Percentiles rank a stretch among this genome's conserved stretches.
phyloP scores from a whole-genome alignment of 2,113 vertebrate species.

The Carassius carassius region DNA sequence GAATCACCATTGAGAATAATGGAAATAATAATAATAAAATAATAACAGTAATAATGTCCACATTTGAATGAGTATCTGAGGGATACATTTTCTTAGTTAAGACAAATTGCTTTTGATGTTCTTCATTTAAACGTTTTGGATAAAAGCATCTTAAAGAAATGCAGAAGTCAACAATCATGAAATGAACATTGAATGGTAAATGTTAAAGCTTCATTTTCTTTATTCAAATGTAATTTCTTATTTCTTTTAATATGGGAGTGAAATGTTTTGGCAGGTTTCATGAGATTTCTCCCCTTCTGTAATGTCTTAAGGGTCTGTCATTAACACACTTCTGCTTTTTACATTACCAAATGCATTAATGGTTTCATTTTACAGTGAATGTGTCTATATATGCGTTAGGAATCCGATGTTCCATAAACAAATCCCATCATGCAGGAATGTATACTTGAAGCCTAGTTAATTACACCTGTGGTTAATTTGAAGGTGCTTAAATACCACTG shows the following conservation, averaged over 20 bases:
- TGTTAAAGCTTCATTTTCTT: neutral
- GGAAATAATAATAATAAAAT: too few species aligned
- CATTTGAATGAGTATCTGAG: neutral
- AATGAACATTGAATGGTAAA: neutral
- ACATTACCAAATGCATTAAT: neutral
- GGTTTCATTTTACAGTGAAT: neutral
- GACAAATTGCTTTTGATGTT: neutral
- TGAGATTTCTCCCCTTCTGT: neutral
- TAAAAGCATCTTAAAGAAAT: neutral
- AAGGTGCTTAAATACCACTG: conserved; percentile 23
- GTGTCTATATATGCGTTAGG: neutral
- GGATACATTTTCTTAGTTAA: neutral
- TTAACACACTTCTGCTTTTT: neutral
- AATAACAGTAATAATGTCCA: too few species aligned
- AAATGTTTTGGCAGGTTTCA: neutral
- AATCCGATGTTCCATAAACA: neutral
- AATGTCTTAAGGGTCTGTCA: neutral
- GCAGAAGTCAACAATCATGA: neutral
- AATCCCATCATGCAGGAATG: neutral
- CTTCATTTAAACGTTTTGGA: neutral
- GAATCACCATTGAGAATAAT: neutral
- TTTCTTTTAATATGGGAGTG: neutral
- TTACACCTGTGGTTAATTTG: conserved; percentile 37
- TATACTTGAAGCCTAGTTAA: neutral
- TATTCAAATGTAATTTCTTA: neutral